A percentile compares a stretch with the other conserved stretches of the same genome.
Conservation (phyloP, 2,888 invertebrate genomes). For the Neocrepidodera transversa region DNA sequence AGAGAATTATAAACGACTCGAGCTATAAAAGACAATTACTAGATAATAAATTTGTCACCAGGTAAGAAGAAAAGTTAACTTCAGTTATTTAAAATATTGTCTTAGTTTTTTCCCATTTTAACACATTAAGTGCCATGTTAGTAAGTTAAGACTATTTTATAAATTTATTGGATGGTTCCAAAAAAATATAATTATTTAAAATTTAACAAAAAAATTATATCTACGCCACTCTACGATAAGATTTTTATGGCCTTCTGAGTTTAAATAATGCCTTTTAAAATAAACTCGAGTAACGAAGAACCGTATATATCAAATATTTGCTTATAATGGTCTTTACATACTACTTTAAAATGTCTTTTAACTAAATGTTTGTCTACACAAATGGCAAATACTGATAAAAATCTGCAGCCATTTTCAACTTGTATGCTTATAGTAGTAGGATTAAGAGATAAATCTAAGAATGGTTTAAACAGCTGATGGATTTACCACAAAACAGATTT, state of each 20-base stretch:
- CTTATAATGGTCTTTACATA: slow-evolving; percentile 52
- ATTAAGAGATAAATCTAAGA: slow-evolving; percentile 4
- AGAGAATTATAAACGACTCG: too few relatives aligned
- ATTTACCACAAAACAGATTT: slow-evolving; percentile 1
- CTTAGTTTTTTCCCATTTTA: too few relatives aligned
- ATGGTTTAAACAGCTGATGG: slow-evolving; percentile 24
- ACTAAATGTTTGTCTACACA: slow-evolving; percentile 48
- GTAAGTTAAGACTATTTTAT: too few relatives aligned
- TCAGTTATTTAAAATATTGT: too few relatives aligned
- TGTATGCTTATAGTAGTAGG: slow-evolving; percentile 22
- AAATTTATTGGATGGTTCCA: too few relatives aligned
- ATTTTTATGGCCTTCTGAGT: slow-evolving; percentile 42
- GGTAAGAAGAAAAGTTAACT: too few relatives aligned
- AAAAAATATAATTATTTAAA: too few relatives aligned
- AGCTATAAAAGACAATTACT: too few relatives aligned
- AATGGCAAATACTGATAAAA: slow-evolving; percentile 43
- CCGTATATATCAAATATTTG: slow-evolving; percentile 49
- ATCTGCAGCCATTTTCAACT: slow-evolving; percentile 28
- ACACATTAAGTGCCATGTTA: too few relatives aligned
- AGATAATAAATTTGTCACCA: too few relatives aligned
- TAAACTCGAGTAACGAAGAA: slow-evolving; percentile 40
- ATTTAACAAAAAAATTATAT: too few relatives aligned
- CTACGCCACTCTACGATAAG: slow-evolving; percentile 25
- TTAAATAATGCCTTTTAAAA: slow-evolving; percentile 41
- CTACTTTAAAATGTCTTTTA: slow-evolving; percentile 50